These are phyloP conservation scores for Drosophila peninsularis DNA, from an alignment of 2,888 invertebrate species.

Conservation along the genomic window DNA sequence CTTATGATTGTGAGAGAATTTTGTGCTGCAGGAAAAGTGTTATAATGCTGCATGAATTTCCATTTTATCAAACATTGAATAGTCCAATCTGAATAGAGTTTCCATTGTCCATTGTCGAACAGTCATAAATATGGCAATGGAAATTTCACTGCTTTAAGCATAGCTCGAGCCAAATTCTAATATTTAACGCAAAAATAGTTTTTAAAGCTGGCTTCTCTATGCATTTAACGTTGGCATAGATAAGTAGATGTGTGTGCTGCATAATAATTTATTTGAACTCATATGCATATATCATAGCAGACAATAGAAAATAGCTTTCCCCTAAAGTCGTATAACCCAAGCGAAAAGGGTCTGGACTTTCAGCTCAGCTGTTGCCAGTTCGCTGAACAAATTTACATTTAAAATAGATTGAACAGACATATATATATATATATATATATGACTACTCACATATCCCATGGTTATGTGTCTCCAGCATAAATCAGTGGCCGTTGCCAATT, in stretches of 20 bases:
- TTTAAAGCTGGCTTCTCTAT: conserved; percentile 2
- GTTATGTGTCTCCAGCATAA: conserved; percentile 32
- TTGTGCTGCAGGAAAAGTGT: not conserved
- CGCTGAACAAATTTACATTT: conserved; percentile 42
- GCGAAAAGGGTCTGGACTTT: conserved; percentile 34
- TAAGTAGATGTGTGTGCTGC: conserved; percentile 21
- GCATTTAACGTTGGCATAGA: conserved; percentile 8
- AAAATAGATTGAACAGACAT: conserved; percentile 29
- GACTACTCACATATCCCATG: not conserved
- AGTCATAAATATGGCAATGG: conserved; percentile 1
- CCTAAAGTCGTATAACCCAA: conserved; percentile 21
- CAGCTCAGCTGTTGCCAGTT: conserved; percentile 20
- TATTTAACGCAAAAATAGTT: not conserved
- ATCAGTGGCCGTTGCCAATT: conserved; percentile 48
- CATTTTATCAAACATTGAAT: not conserved
- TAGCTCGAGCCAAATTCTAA: no score
- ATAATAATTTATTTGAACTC: conserved; percentile 38
- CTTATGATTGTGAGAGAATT: not conserved
- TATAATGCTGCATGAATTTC: conserved; percentile 1
- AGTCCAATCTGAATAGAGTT: not conserved
- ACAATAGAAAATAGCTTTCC: conserved; percentile 26
- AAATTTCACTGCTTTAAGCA: not conserved
- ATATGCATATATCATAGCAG: conserved; percentile 43
- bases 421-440: conserved; percentile 5
- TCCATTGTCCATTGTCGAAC: not conserved